Base-by-base conservation (phyloP, 2,113 vertebrate genomes). In the Grantiella picta region DNA sequence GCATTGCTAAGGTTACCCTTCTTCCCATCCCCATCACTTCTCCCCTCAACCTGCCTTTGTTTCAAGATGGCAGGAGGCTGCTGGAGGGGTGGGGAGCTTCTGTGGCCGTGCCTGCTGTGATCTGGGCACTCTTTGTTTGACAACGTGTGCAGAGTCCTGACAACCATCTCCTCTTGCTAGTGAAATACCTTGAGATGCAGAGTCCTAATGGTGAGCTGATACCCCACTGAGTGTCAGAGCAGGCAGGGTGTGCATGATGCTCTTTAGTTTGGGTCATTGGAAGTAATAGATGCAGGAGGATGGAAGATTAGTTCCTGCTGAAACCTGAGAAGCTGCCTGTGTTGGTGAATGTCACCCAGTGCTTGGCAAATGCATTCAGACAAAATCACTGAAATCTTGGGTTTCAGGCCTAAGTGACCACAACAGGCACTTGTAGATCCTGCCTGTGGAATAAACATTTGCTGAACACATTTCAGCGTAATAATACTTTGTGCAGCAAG, bases 241-340 rank as follows among this genome's bases (percentile, higher is more conserved):
- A 95, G 81, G 91, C 28, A 0, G 89, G 84, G 77, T 88, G 63
- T 86, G 93, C 90, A 4, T 63, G 94, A 86, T 84, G 80, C 91
- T 94, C 96, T 97, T 95, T 96, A 50, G 76, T 95, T 63, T 95
- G 98, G 98, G 98, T 98, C 98, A 98, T 4, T 98, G 98, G 97
- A 97, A 97, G 97, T 97, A 98, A 97, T 79, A 95, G 98, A 97
- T 95, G 94, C 94, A 63, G 80, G 86, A 97, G 97, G 96, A 97
- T 52, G 92, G 97, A 63, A 95, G 95, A 96, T 96, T 95, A 96
- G 94, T 95, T 97, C 97, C 96, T 97, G 95, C 95, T 97, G 97
- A 98, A 98, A 98, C 95, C 80, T 54, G 96, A 98, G 94, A 96
- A 80, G 82, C 66, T 96, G 93, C 97, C 97, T 96, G 87, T 95